phyloP scores from a whole-genome alignment of 2,888 invertebrate genomes.

The Linyphia triangularis region DNA sequence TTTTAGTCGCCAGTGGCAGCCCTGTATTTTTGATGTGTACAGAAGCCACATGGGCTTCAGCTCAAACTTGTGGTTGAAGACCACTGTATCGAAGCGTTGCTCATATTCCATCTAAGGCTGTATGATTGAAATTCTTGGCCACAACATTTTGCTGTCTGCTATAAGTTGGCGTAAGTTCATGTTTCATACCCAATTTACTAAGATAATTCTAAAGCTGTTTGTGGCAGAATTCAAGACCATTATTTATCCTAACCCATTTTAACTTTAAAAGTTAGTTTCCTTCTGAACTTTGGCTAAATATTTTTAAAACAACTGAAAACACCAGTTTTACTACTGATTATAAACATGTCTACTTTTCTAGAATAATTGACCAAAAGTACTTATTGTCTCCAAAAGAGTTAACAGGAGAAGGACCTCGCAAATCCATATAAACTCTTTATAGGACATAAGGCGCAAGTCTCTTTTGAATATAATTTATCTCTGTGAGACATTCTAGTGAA shows the following conservation, averaged over 20 bases:
- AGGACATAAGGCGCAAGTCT: not conserved
- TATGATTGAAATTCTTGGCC: not conserved
- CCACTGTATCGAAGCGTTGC: not conserved
- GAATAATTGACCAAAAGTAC: not conserved
- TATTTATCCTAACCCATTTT: not conserved
- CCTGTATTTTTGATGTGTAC: not conserved
- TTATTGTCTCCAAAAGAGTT: not conserved
- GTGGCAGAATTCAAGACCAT: not conserved
- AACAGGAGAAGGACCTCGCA: not conserved
- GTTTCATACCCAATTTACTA: not conserved
- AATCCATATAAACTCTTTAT: not conserved
- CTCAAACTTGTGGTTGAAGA: not conserved
- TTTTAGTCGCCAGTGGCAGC: too few species aligned
- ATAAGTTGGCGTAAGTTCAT: not conserved
- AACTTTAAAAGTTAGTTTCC: not conserved
- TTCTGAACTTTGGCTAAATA: not conserved
- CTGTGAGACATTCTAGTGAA: not conserved
- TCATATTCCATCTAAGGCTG: not conserved
- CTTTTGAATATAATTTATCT: not conserved
- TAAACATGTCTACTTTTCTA: not conserved
- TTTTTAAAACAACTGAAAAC: not conserved
- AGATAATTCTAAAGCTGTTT: not conserved
- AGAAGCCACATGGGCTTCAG: not conserved
- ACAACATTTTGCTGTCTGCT: not conserved
- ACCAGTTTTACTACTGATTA: not conserved